Conservation (phyloP, 2,113 vertebrate species). For the Stomatorhinus ivindoensis region DNA sequence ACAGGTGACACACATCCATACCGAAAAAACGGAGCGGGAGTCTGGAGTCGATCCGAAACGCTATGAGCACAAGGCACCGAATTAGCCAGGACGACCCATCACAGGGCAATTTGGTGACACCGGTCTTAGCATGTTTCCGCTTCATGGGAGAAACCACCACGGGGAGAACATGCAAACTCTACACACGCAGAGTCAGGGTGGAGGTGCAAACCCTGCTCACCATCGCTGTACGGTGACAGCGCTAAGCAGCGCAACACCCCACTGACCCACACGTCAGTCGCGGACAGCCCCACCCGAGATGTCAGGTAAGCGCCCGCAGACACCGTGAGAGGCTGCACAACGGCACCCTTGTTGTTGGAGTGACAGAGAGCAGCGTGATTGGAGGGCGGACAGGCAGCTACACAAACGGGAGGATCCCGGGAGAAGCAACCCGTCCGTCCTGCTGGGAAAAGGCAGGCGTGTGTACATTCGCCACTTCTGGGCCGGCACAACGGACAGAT, state of each 20-base stretch:
- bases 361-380: not conserved
- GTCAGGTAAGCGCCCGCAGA: not conserved
- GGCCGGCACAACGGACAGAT: not conserved
- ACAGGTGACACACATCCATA: not conserved
- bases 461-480: not conserved
- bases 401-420: not conserved
- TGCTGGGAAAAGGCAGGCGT: not conserved
- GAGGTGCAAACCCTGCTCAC: not conserved
- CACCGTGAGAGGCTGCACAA: not conserved
- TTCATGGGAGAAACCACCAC: not conserved
- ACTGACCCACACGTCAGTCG: not conserved
- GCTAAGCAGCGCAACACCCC: not conserved
- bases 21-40: not conserved
- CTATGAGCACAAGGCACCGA: not conserved
- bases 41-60: not conserved
- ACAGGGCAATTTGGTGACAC: not conserved
- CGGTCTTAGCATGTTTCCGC: not conserved
- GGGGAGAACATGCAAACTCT: not conserved
- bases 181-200: not conserved
- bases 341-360: not conserved
- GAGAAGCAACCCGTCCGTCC: not conserved
- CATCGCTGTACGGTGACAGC: not conserved
- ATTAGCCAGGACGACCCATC: not conserved
- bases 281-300: not conserved
- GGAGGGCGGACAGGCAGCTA: not conserved